These are phyloP conservation scores for Plemyria rubiginata DNA, from an alignment of 2,888 invertebrate species.

Conservation along the genomic window DNA sequence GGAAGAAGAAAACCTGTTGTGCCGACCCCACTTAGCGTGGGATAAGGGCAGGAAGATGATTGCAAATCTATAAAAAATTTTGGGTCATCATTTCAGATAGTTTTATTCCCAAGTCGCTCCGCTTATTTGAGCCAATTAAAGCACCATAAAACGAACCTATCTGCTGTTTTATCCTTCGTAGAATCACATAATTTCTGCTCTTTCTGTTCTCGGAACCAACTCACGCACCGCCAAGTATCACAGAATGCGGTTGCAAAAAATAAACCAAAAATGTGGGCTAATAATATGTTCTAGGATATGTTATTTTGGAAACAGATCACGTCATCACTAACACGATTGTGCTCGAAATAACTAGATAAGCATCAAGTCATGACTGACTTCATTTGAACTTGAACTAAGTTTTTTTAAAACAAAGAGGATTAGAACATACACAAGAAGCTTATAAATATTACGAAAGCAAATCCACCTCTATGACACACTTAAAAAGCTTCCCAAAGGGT, in stretches of 20 bases:
- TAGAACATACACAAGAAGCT: background rate
- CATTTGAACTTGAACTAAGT: slow-evolving; percentile 10
- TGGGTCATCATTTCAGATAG: background rate
- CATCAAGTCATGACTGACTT: slow-evolving; percentile 20
- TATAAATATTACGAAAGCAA: background rate
- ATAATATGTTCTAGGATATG: slow-evolving; percentile 44
- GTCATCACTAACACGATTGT: slow-evolving; percentile 32
- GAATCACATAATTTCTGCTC: slow-evolving; percentile 37
- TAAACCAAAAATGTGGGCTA: slow-evolving; percentile 42
- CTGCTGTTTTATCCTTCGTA: slow-evolving; percentile 34
- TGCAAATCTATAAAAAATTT: background rate
- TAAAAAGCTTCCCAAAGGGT: slow-evolving; percentile 12
- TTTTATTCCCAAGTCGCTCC: slow-evolving; percentile 7
- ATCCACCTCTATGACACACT: slow-evolving; percentile 4
- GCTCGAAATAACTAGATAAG: slow-evolving; percentile 31
- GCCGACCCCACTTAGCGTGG: too few species aligned
- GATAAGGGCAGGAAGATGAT: too few species aligned
- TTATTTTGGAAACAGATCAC: slow-evolving; percentile 40
- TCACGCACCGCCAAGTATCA: slow-evolving; percentile 35
- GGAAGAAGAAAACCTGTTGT: too few species aligned
- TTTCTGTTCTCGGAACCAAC: slow-evolving; percentile 40
- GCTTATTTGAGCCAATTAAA: slow-evolving; percentile 35
- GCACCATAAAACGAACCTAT: slow-evolving; percentile 26
- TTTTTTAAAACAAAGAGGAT: background rate
- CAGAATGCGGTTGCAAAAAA: slow-evolving; percentile 44